A percentile compares a stretch with the other conserved stretches of the same genome.
Conservation (phyloP, 2,797 vertebrate genomes). For the Synanceia verrucosa region DNA sequence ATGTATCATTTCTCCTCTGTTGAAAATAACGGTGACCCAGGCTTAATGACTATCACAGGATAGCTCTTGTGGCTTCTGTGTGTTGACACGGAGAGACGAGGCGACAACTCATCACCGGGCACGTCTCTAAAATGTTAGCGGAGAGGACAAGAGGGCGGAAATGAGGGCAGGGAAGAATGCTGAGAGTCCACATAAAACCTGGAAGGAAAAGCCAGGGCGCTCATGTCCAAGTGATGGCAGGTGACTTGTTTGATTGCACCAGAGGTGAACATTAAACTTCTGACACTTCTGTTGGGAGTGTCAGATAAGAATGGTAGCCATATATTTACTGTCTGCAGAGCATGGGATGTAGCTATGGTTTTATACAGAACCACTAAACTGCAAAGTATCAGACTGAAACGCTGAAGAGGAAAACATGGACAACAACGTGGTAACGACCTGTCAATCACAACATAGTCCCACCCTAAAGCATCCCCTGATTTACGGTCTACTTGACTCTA, state of each 20-base stretch:
- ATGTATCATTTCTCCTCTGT: conserved; percentile 1
- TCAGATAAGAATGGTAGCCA: background rate
- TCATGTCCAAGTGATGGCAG: background rate
- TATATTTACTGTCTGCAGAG: background rate
- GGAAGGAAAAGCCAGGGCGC: background rate
- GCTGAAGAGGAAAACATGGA: background rate
- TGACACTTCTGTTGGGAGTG: background rate
- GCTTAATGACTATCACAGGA: conserved; percentile 41
- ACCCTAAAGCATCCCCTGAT: background rate
- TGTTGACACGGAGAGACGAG: conserved; percentile 36
- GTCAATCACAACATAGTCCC: background rate
- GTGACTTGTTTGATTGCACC: background rate
- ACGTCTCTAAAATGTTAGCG: conserved; percentile 4
- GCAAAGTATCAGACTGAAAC: background rate
- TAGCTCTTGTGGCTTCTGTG: conserved; percentile 31
- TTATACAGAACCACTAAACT: background rate
- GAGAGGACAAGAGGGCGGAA: background rate
- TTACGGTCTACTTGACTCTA: background rate
- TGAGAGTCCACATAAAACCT: conserved; percentile 16
- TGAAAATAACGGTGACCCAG: conserved; percentile 37
- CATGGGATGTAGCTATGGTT: background rate
- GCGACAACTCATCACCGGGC: conserved; percentile 50
- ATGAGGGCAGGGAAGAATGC: background rate
- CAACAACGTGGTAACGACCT: background rate
- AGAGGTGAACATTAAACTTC: background rate